Evolutionary conservation across 2,797 vertebrate genomes (phyloP), one percentile per base, ranked within the genome.

Genomic region (Babyrousa celebensis): DNA sequence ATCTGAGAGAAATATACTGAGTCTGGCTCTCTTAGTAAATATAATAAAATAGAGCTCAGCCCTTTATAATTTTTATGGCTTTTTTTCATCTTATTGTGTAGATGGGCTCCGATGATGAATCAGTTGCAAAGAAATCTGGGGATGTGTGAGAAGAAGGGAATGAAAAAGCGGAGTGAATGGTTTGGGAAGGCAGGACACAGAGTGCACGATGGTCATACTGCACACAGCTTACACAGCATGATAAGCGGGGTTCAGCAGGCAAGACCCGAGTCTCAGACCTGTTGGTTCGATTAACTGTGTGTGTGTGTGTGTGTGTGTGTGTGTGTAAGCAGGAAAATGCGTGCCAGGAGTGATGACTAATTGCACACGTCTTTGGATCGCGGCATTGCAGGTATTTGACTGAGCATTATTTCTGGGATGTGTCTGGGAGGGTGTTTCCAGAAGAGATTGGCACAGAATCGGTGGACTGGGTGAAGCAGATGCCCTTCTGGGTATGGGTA

Each of bases 341-440:
- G 1, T 3, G 60, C 23, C 60, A 14, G 6, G 25, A 14, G n/a
- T 21, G 6, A 3, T 10, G 60, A 2, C 36, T 89, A 6, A 27
- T 36, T 20, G 5, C n/a, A 6, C 74, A 20, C 0, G n/a, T 20
- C 5, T 1, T n/a, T 27, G 60, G n/a, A 14, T 15, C 0, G 0
- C 14, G 11, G 10, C 15, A 16, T 21, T 16, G 16, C 60, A 15
- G 72, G 2, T 15, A 6, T 15, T 23, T 48, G 17, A 27, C 56
- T n/a, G 18, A 43, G 62, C 12, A 5, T 15, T 12, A 20, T 87
- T 48, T n/a, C 56, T 62, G 27, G 56, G 56, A 11, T 82, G 36
- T 17, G 6, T 20, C 25, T 63, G 36, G 79, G 29, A 48, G 36
- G 60, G 16, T 43, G 60, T 29, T 40, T 5, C 9, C 58, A 1